These are phyloP conservation scores for Gallinago jamesoni DNA, from an alignment of 2,113 vertebrate genomes.

Conservation along the genomic window DNA sequence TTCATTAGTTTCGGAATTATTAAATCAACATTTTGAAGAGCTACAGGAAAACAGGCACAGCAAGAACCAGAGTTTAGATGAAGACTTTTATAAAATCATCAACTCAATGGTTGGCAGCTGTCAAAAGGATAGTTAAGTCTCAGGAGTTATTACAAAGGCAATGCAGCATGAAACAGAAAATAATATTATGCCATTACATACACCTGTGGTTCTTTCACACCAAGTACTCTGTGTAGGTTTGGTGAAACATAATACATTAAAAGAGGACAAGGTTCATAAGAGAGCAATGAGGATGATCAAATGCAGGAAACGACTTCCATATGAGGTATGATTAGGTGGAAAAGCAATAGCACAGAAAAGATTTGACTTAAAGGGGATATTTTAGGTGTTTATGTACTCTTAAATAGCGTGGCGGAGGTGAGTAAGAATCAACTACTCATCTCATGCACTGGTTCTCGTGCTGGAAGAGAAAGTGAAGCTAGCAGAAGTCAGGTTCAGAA, in stretches of 20 bases:
- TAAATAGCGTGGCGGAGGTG: not conserved
- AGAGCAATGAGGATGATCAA: not conserved
- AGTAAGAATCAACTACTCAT: not conserved
- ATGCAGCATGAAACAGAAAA: not conserved
- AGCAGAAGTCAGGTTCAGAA: not conserved
- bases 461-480: not conserved
- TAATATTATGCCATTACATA: not conserved
- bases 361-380: not conserved
- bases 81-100: not conserved
- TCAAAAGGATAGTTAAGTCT: not conserved
- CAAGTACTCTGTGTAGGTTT: not conserved
- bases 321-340: not conserved
- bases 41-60: not conserved
- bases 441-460: not conserved
- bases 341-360: not conserved
- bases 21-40: not conserved
- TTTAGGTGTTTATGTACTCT: not conserved
- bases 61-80: not conserved
- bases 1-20: not conserved
- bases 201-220: not conserved
- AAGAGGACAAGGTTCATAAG: not conserved
- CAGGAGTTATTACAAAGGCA: not conserved
- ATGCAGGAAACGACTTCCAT: not conserved
- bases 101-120: not conserved
- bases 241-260: not conserved